Evolutionary conservation across 2,797 vertebrate genomes (phyloP).

Genomic region (Liasis olivaceus): DNA sequence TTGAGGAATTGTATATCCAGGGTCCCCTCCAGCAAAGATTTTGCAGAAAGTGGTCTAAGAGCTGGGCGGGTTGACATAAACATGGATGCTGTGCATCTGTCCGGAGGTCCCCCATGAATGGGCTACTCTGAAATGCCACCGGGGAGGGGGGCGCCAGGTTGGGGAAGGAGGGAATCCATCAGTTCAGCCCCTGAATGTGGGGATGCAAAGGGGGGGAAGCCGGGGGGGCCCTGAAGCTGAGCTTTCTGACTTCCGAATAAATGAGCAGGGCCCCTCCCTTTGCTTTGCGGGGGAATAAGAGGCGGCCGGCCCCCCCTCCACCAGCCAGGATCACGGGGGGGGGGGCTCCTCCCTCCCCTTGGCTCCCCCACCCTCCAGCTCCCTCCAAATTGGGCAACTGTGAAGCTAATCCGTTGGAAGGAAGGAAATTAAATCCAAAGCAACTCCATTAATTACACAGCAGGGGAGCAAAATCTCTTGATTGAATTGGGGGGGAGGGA

Average conservation of each 20-base stretch:
- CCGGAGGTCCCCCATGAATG: no score
- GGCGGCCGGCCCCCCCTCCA: background rate
- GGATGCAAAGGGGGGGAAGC: background rate
- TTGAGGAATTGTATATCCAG: no score
- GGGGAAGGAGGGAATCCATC: no score
- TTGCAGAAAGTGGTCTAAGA: no score
- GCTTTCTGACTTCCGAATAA: background rate
- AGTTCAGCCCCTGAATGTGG: background rate
- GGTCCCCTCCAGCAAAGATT: no score
- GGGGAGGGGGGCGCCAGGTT: no score
- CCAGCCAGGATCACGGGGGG: background rate
- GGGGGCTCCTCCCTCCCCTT: background rate
- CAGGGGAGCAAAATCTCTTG: slow-evolving; percentile 14
- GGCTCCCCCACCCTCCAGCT: no score
- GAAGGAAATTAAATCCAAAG: slow-evolving; percentile 21
- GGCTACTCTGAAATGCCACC: no score
- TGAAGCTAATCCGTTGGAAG: background rate
- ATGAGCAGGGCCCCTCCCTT: background rate
- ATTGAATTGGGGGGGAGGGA: background rate
- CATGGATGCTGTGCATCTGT: no score
- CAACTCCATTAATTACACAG: slow-evolving; percentile 23
- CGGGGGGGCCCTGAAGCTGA: no score
- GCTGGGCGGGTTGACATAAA: no score
- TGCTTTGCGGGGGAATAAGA: background rate
- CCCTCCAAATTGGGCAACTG: background rate